Base-by-base conservation (phyloP, 2,888 invertebrate species). In the Drosophila paranaensis region DNA sequence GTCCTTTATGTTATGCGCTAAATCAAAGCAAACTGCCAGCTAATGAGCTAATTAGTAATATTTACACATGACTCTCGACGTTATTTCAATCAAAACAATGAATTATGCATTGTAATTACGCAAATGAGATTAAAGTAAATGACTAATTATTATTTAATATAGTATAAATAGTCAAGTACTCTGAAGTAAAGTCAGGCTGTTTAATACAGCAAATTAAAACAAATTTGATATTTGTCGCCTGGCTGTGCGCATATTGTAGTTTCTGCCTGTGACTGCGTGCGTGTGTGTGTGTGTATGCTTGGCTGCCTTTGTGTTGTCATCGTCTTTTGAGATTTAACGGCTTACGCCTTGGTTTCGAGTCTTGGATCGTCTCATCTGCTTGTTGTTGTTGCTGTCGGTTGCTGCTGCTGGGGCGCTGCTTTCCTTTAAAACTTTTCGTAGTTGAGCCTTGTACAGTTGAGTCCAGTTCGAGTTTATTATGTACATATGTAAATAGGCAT, bases 401-500 rank as follows among this genome's bases (percentile, higher is more conserved):
- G 45, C 39, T 63, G 60, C 20, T 30, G n/a, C 30, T 10, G 62
- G 27, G 70, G 57, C n/a, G 60, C 48, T 30, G 62, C 56, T 56
- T 56, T 55, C 42, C 30, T 55, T 56, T 20, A 42, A 51, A 74
- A 60, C 50, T 60, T 60, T 50, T 56, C 65, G 65, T 62, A 58
- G 78, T 61, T 80, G 62, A 73, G 74, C 69, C 70, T 82, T 82
- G 82, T 82, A 79, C 81, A 84, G 82, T 83, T 81, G 81, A 67
- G 83, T 72, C 74, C 70, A 71, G 83, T 75, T 51, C 68, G 60
- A 73, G 81, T 76, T 74, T 66, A 80, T 76, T 78, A 77, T 79
- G 68, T 83, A 30, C 30, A 30, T 6, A 83, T 82, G 84, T 83
- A 82, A 79, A 83, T 81, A 71, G 65, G 71, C 73, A 70, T 62